phyloP scores from a whole-genome alignment of 2,888 invertebrate species.

The Gymnosoma rotundatum region DNA sequence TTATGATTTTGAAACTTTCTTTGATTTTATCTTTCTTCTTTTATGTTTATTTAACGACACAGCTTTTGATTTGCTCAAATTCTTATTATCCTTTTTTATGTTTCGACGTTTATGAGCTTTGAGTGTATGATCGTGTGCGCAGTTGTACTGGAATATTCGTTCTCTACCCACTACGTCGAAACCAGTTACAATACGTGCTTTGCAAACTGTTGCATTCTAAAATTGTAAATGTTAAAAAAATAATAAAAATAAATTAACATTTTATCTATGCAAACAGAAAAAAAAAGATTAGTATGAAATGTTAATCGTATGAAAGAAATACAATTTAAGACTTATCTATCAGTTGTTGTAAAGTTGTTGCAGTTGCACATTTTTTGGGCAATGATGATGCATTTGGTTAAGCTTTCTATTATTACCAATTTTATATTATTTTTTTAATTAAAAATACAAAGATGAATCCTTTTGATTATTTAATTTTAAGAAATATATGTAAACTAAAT shows the following conservation, averaged over 20 bases:
- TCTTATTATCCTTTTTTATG: constrained; percentile 3
- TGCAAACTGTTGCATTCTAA: constrained; percentile 79
- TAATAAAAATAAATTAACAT: no score
- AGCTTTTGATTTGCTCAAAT: neutral
- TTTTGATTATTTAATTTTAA: no score
- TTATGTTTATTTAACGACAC: constrained; percentile 7
- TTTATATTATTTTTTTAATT: no score
- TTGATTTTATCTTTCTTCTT: neutral
- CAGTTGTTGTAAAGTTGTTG: no score
- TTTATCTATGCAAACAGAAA: no score
- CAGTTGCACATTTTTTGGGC: no score
- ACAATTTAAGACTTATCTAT: no score
- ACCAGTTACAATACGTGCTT: constrained; percentile 79
- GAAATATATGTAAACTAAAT: no score
- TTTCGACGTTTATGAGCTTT: constrained; percentile 67
- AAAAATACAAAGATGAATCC: no score
- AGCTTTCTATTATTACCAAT: no score
- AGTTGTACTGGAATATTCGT: constrained; percentile 77
- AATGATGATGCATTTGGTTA: no score
- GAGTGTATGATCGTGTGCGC: constrained; percentile 78
- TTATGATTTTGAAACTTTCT: neutral
- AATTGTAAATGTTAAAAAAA: constrained; percentile 29
- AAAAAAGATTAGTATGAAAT: neutral
- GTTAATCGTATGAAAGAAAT: no score
- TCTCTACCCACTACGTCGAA: constrained; percentile 75